Base-by-base conservation (phyloP, 1,140 invertebrate species). In the Triops longicaudatus region DNA sequence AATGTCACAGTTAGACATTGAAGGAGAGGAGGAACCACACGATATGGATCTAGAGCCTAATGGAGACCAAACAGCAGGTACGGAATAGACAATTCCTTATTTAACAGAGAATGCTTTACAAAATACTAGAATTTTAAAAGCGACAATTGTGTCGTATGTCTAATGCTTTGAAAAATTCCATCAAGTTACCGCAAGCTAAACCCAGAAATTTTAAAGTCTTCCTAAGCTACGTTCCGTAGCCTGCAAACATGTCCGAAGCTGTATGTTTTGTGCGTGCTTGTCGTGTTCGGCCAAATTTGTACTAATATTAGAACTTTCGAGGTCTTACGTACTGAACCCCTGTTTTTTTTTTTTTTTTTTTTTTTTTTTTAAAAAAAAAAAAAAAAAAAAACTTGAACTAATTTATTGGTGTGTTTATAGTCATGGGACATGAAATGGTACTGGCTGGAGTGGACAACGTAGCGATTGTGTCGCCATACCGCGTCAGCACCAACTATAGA, bases 391-490 rank as follows among this genome's bases (percentile, higher is more conserved):
- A n/a, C n/a, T n/a, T n/a, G n/a, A 11, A 75, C 72, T n/a, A 74
- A 63, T 27, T 76, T 79, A 31, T 27, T 72, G 9, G 4, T 63
- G 26, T 77, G 1, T 0, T 77, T 12, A 9, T 22, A 74, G 63
- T 78, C 10, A 79, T 79, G 83, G 82, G 83, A 76, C 83, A 84
- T 79, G 83, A 85, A 78, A 82, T 86, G 80, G 82, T 85, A 1
- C 78, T 85, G 74, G 82, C 83, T 37, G 81, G 82, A 77, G 83
- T 86, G 81, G 85, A 86, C 73, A 85, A 85, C 78, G 82, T 84
- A 12, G 84, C 91, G 0, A 90, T 91, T 4, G 90, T 95, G 78
- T 96, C 93, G 1, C 95, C 95, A 0, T 97, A 97, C 82, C 89
- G 93, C 72, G 90, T 96, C 71, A 90, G 93, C 14, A 92, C 93